phyloP scores from a whole-genome alignment of 1,140 invertebrate genomes.

The Lucilia sericata region DNA sequence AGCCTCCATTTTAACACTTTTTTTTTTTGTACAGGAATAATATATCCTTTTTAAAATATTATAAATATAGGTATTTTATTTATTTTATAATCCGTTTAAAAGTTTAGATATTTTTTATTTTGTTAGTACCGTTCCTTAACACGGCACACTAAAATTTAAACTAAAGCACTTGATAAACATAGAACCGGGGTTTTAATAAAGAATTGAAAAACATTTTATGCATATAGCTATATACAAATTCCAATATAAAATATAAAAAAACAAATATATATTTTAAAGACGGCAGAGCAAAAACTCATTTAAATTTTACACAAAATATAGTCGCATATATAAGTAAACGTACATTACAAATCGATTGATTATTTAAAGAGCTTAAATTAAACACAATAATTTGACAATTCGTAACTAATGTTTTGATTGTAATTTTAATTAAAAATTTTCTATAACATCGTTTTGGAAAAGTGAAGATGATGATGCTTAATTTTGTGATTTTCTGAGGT shows the following conservation, averaged over 20 bases:
- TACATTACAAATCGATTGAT: too few relatives aligned
- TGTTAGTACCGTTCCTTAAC: neutral
- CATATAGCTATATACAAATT: too few relatives aligned
- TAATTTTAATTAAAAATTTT: too few relatives aligned
- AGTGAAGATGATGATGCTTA: too few relatives aligned
- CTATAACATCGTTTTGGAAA: too few relatives aligned
- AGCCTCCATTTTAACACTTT: neutral
- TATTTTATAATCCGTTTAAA: neutral
- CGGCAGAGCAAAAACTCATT: too few relatives aligned
- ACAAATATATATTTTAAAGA: neutral
- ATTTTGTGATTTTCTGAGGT: too few relatives aligned
- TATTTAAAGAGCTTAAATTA: too few relatives aligned
- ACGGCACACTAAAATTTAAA: neutral
- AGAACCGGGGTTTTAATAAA: neutral
- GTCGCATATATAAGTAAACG: neutral
- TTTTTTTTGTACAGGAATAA: neutral
- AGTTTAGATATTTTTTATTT: conserved; percentile 18
- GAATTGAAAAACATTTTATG: neutral
- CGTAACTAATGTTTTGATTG: too few relatives aligned
- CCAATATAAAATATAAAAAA: neutral
- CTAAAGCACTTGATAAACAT: neutral
- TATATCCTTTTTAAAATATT: neutral
- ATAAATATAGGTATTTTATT: neutral
- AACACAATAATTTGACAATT: too few relatives aligned
- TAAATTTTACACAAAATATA: neutral